Percentiles rank a stretch among this genome's conserved stretches.
Conservation (phyloP, 2,888 invertebrate genomes). For the Dynastes maya region DNA sequence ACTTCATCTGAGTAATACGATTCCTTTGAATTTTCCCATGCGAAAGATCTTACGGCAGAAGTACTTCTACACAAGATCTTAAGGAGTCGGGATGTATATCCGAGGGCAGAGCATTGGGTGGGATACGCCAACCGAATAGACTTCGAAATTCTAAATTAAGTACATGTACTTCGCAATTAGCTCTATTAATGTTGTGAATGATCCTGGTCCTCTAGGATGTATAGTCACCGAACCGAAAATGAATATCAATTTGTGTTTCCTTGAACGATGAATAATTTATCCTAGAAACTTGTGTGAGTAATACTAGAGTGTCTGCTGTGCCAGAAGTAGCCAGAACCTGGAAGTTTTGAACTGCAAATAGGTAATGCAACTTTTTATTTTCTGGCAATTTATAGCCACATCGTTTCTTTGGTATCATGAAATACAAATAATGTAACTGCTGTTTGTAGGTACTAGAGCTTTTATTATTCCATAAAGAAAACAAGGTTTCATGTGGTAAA, state of each 20-base stretch:
- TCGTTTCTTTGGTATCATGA: too few relatives aligned
- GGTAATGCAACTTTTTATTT: too few relatives aligned
- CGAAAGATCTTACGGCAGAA: constrained; percentile 38
- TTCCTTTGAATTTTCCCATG: constrained; percentile 34
- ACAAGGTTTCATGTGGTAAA: too few relatives aligned
- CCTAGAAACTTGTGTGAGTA: too few relatives aligned
- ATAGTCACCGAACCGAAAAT: neutral
- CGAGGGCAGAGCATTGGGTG: neutral
- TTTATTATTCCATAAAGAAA: too few relatives aligned
- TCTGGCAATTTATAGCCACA: too few relatives aligned
- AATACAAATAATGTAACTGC: too few relatives aligned
- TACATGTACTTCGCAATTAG: constrained; percentile 56
- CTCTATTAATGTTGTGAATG: constrained; percentile 52
- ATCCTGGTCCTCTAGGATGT: neutral
- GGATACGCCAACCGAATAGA: constrained; percentile 1
- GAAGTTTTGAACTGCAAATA: too few relatives aligned
- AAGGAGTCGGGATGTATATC: constrained; percentile 21
- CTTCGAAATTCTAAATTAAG: constrained; percentile 57
- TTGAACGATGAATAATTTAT: too few relatives aligned
- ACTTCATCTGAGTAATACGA: constrained; percentile 26
- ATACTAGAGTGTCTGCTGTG: too few relatives aligned
- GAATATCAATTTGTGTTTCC: neutral
- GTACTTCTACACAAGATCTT: constrained; percentile 27
- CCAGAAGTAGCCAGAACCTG: too few relatives aligned
- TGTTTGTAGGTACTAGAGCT: too few relatives aligned